Conservation (phyloP, 2,797 vertebrate genomes). For the Microhierax caerulescens region DNA sequence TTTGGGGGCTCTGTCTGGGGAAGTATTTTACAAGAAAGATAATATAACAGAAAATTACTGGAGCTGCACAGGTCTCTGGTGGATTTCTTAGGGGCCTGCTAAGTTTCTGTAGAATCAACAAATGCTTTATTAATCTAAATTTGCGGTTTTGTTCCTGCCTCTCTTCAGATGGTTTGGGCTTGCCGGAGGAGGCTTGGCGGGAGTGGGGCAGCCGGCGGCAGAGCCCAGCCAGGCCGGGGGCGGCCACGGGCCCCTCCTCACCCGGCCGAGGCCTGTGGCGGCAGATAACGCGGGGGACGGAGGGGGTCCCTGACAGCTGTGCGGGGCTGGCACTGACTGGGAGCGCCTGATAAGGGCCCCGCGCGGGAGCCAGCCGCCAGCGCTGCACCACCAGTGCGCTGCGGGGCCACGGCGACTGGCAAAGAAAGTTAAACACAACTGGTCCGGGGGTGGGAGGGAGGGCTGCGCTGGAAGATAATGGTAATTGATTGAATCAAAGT, state of each 20-base stretch:
- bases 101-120: constrained; percentile 86
- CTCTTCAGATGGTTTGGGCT: constrained; percentile 75
- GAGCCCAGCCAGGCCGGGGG: constrained; percentile 55
- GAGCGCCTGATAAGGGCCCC: constrained; percentile 90
- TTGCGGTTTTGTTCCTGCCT: constrained; percentile 82
- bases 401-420: constrained; percentile 71
- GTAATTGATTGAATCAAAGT: constrained; percentile 84
- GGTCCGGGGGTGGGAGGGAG: constrained; percentile 67
- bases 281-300: constrained; percentile 88
- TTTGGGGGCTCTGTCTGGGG: constrained; percentile 81
- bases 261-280: constrained; percentile 73
- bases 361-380: constrained; percentile 77
- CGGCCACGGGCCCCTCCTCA: constrained; percentile 66
- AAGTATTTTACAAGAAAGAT: constrained; percentile 86
- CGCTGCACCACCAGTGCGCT: constrained; percentile 77
- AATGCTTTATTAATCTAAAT: constrained; percentile 86
- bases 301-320: constrained; percentile 84
- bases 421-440: constrained; percentile 76
- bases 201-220: constrained; percentile 69
- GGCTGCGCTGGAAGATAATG: constrained; percentile 82
- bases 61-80: constrained; percentile 79
- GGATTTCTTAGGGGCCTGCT: constrained; percentile 82
- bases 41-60: constrained; percentile 87
- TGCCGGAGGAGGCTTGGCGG: constrained; percentile 77
- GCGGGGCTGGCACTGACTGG: constrained; percentile 85